Evolutionary conservation across 2,113 vertebrate genomes (phyloP), one percentile per base, ranked within the genome.

Genomic region (Anthoscopus minutus): DNA sequence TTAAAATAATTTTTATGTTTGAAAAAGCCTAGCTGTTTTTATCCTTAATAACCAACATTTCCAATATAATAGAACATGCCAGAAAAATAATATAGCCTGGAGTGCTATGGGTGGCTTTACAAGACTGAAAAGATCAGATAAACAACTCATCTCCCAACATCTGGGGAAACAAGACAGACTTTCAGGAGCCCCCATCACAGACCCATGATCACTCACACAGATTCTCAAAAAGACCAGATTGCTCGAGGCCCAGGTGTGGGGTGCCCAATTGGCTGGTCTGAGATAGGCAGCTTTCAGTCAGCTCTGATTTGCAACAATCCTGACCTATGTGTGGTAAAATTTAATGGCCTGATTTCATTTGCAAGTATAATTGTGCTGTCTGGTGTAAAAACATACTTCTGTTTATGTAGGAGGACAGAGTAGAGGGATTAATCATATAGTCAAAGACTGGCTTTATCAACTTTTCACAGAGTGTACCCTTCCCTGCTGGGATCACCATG

Each of bases 181-280:
- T 72, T 57, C 50, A 77, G 28, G 12, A 79, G 3, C 0, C 4
- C 7, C 5, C 4, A 27, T 2, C 0, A 0, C 9, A 5, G 38
- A 66, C 3, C 7, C 3, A 1, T 64, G 40, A 28, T 22, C 13
- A 25, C 13, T 58, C 18, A 40, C 3, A 4, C 2, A 47, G 25
- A 42, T 18, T 15, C 6, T 40, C 20, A 57, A 48, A 69, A n/a
- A 57, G 16, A 69, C 5, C 3, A 67, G 38, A 31, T 44, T 2
- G 1, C 16, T 51, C 64, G 20, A 7, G 24, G 33, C 3, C 16
- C 1, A 8, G 5, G 1, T 48, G 6, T 4, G 1, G 6, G 7
- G 4, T 84, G 11, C 19, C 30, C 28, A 60, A 7, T 17, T 67
- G 3, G 40, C 53, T 11, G 0, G 5, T 76, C 57, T 64, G 31